These are phyloP conservation scores for Acanthis flammea DNA, from an alignment of 2,797 vertebrate genomes.

Conservation along the genomic window DNA sequence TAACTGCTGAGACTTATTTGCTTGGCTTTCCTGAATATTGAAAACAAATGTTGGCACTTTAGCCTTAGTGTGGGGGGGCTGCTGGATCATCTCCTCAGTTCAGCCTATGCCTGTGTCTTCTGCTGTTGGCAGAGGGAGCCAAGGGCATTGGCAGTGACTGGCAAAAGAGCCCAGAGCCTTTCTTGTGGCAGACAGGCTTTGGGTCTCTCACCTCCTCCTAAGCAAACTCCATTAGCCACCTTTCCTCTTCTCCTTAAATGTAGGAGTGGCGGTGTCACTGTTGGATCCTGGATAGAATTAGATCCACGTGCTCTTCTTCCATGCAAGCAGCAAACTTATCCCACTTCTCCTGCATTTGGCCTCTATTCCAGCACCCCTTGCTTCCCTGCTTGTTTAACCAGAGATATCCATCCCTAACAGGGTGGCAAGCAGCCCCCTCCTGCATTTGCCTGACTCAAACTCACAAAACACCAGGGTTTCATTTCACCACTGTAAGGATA, in stretches of 20 bases:
- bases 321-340: background rate
- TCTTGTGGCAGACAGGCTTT: background rate
- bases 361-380: background rate
- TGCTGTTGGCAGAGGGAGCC: background rate
- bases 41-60: constrained; percentile 28
- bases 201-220: background rate
- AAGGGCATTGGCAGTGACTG: background rate
- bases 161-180: background rate
- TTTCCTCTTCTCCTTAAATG: background rate
- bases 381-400: background rate
- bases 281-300: background rate
- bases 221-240: background rate
- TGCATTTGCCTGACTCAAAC: background rate
- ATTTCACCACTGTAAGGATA: background rate
- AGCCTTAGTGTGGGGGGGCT: background rate
- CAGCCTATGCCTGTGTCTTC: rapidly evolving
- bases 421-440: background rate
- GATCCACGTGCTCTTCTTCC: no score
- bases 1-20: background rate
- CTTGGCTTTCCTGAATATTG: background rate
- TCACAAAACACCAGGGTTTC: background rate
- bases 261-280: background rate
- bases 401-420: background rate
- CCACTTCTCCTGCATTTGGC: background rate
- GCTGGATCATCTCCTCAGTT: background rate